Evolutionary conservation across 2,888 invertebrate species (phyloP), one percentile per base, ranked within the genome.

Genomic region (Scrobipalpa costella): DNA sequence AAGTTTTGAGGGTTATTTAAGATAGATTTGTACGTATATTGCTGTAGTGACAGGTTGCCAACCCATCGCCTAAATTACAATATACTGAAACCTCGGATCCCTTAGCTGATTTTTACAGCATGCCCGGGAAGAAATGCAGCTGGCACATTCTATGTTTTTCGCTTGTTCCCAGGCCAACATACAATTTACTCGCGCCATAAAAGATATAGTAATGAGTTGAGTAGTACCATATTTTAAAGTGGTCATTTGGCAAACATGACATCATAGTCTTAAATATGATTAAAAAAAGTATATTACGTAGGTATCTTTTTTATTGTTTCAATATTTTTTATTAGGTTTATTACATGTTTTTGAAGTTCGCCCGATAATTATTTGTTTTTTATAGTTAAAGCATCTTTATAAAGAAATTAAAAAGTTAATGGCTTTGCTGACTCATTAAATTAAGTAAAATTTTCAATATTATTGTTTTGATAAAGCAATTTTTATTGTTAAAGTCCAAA

Each of bases 201-300:
- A 40, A 40, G 40, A 40, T 11, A 44, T 44, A 44, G 44, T 44
- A 44, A 15, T 44, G 15, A n/a, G 21, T 7, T 27, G 27, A 55
- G 55, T 55, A 55, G 27, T 33, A 33, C 55, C 55, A n/a, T 11
- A n/a, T 11, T 55, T 55, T 33, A 55, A 55, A 55, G 55, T 55
- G 34, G 55, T 55, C n/a, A 55, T 55, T 55, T 55, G 55, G 55
- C 55, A 55, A 55, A 55, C 34, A 55, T 55, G 33, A 55, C 34
- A 55, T 55, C 55, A 55, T 34, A 15, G 34, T 34, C 34, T 55
- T 34, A 34, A 55, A 55, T 27, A 33, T 55, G n/a, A 27, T 19
- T 55, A 55, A 55, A 17, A n/a, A 19, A 34, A 34, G 55, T 34
- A 15, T 33, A 13, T 34, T 34, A n/a, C 34, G 2, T 34, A 27